Evolutionary conservation across 2,113 vertebrate species (phyloP), one percentile per base, ranked within the genome.

Genomic region (Onychostoma macrolepis): DNA sequence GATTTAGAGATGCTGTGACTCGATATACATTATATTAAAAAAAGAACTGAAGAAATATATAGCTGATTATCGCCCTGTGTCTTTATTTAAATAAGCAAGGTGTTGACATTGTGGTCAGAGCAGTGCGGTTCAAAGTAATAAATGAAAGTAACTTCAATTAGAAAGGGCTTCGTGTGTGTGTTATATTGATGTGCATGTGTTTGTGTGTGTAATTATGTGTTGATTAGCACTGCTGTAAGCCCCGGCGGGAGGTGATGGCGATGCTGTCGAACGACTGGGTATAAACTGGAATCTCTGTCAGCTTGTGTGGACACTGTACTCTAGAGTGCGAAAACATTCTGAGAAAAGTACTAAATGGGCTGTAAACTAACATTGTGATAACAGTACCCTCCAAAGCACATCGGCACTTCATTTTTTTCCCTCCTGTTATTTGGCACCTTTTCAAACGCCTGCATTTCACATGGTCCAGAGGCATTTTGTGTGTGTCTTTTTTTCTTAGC

Each of bases 181-280:
- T 83, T 61, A 69, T 85, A 79, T 85, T 19, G 28, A 58, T 82
- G 80, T 75, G 36, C 67, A 50, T 78, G 79, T 78, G 84, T 38
- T 75, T 86, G 83, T 89, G 83, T 89, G 87, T 92, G 88, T 90
- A 89, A 88, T 90, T 90, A 92, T 91, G 83, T 92, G 87, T 90
- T 89, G 90, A 88, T 91, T 90, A 90, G 85, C 90, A 87, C 76
- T 72, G 87, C 74, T 86, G 89, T 80, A 61, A 9, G 77, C 63
- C 87, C 85, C 90, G 79, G 83, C 10, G 85, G 90, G 90, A 83
- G 83, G 84, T 78, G 26, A 74, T 30, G n/a, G 71, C 63, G 85
- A 48, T 83, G 81, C 38, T 75, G 50, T 78, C 61, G 61, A 84
- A 81, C 63, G 61, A 28, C 77, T 84, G 67, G 67, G 56, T 88